Evolutionary conservation across 1,140 invertebrate species (phyloP).

Genomic region (Drosophila yakuba): DNA sequence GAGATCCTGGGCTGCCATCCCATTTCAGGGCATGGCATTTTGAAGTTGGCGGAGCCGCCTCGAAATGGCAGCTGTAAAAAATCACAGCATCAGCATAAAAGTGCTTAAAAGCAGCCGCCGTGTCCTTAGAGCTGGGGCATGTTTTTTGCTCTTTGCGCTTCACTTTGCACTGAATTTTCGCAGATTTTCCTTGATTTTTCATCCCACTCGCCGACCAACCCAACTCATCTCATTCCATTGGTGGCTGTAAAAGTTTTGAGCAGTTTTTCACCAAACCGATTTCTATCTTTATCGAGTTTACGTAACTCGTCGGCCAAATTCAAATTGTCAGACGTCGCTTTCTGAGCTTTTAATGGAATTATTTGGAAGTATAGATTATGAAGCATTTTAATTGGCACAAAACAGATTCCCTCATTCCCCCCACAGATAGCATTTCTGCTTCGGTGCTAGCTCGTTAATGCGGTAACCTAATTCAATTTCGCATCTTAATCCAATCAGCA

Average conservation of each 20-base stretch:
- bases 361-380: conserved; percentile 60
- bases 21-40: not conserved
- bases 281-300: conserved; percentile 35
- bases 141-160: conserved; percentile 65
- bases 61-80: conserved; percentile 81
- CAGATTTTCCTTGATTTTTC: conserved; percentile 39
- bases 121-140: conserved; percentile 49
- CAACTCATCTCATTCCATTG: not conserved
- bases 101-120: conserved; percentile 80
- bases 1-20: not conserved
- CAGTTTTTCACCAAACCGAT: conserved; percentile 52
- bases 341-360: conserved; percentile 61
- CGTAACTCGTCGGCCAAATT: conserved; percentile 31
- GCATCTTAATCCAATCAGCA: conserved; percentile 75
- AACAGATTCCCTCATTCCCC: conserved; percentile 35
- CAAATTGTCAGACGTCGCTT: conserved; percentile 30
- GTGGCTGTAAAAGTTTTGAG: conserved; percentile 41
- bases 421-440: not conserved
- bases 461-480: conserved; percentile 78
- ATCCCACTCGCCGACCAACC: not conserved
- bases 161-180: conserved; percentile 58
- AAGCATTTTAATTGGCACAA: conserved; percentile 54
- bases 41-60: conserved; percentile 17
- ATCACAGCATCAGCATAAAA: conserved; percentile 83
- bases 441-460: conserved; percentile 54